Evolutionary conservation across 1,140 invertebrate genomes (phyloP), one percentile per base, ranked within the genome.

Genomic region (Drosophila kepulauana): DNA sequence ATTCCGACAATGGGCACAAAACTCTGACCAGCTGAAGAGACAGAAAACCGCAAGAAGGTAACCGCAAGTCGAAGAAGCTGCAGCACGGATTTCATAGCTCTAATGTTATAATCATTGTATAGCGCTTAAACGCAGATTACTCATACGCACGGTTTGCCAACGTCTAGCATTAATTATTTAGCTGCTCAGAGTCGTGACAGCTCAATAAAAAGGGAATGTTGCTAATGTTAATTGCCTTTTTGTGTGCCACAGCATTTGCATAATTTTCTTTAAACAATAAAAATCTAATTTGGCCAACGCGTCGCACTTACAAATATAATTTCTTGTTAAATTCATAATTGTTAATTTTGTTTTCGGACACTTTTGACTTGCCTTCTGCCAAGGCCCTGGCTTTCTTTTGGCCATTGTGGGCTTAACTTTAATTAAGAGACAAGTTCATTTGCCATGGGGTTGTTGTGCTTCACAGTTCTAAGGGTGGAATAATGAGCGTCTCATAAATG

Each of bases 291-390:
- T 90, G 71, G 38, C 65, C 67, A 58, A 3, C 57, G 20, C 48
- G 15, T 62, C 52, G 56, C 41, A 58, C 80, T 72, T 86, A 65
- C 20, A 65, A 38, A 38, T 72, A 89, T 91, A 91, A 91, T 80
- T 91, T 91, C 90, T 91, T 91, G 91, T 91, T 91, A 91, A 85
- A 88, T 68, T 87, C 87, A 90, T 87, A 91, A 90, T 90, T 91
- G 87, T 87, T 89, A 91, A 80, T 89, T 79, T 91, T 73, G 72
- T 81, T 87, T 70, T 82, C 25, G 73, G 76, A 63, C 68, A 78
- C 66, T 67, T 58, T 78, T 81, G 59, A 70, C 58, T 51, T 62
- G 64, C 61, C 67, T 75, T 62, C 1, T 7, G 38, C 38, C 38
- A 41, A 11, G 15, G 28, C 13, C 51, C n/a, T 75, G 28, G 51